These are phyloP conservation scores for Pilophorus perplexus DNA, from an alignment of 2,888 invertebrate genomes.

Conservation along the genomic window DNA sequence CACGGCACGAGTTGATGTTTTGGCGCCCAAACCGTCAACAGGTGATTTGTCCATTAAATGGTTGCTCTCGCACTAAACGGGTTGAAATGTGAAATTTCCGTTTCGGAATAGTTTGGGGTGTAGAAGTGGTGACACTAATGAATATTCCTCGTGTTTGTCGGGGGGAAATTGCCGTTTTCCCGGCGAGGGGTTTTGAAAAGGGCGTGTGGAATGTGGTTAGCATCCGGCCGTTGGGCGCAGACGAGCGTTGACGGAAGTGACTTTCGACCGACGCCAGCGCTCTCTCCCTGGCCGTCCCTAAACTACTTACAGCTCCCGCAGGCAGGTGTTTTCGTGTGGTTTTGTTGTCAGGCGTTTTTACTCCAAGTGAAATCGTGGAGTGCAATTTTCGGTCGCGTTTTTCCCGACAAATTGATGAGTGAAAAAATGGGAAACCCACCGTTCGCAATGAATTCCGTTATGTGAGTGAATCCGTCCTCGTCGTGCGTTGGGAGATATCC, in stretches of 20 bases:
- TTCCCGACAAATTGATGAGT: neutral
- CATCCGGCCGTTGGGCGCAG: neutral
- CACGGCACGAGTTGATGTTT: too few relatives aligned
- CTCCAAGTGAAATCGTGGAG: conserved; percentile 30
- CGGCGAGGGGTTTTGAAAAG: neutral
- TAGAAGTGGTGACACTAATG: neutral
- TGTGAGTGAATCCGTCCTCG: conserved; percentile 44
- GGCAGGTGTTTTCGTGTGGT: conserved; percentile 41
- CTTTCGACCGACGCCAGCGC: conserved; percentile 22
- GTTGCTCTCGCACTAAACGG: too few relatives aligned
- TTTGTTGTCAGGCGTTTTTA: conserved; percentile 39
- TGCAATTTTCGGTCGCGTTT: conserved; percentile 2
- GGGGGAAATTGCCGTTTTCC: neutral
- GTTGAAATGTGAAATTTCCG: neutral
- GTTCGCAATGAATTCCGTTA: too few relatives aligned
- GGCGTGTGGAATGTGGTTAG: neutral
- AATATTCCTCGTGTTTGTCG: neutral
- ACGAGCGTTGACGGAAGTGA: conserved; percentile 6
- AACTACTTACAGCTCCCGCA: conserved; percentile 10
- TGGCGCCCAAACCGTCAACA: too few relatives aligned
- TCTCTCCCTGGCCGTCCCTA: neutral
- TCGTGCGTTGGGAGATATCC: too few relatives aligned
- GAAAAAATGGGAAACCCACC: too few relatives aligned
- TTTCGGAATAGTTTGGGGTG: neutral
- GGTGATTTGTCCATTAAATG: too few relatives aligned